Evolutionary conservation across 2,113 vertebrate genomes (phyloP), one percentile per base, ranked within the genome.

Genomic region (Ifrita kowaldi): DNA sequence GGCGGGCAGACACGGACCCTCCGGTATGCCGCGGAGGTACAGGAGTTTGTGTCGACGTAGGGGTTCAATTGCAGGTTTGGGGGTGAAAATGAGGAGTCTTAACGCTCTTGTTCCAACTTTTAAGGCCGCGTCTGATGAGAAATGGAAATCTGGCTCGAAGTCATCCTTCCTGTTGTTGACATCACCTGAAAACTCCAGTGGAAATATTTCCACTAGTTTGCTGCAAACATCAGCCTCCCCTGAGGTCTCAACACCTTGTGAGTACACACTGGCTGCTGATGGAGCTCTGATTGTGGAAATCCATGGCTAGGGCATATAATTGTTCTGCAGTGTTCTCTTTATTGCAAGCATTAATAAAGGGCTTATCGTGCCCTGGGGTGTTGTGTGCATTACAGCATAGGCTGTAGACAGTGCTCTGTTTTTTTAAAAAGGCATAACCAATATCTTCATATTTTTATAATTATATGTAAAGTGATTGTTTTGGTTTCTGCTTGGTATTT

Each of bases 131-230:
- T 52, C 55, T 70, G 52, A 88, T 90, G 91, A 93, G 94, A 91
- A 73, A 93, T 94, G 96, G 94, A 80, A 95, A 93, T 59, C 90
- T 77, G 94, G 67, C 90, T 87, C 53, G 3, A 63, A 94, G 75
- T 91, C 84, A 77, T 70, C 91, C 70, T 94, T 90, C 87, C 94
- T 90, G 90, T 93, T 94, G 87, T 96, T 96, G 96, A 95, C 93
- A 96, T 95, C 87, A 94, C 95, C 75, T 96, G 93, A 97, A 79
- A 93, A 91, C 87, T 93, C 89, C 21, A 0, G n/a, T 37, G 92
- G 27, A 76, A 76, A 90, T 33, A 84, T 65, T 91, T 82, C 53
- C 87, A 30, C 33, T 56, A n/a, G 37, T 85, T 89, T 50, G 4
- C 57, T 46, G 87, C 80, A 10, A 78, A 28, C 87, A 57, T 21